phyloP scores from a whole-genome alignment of 2,113 vertebrate genomes.

The Halcyon senegalensis region DNA sequence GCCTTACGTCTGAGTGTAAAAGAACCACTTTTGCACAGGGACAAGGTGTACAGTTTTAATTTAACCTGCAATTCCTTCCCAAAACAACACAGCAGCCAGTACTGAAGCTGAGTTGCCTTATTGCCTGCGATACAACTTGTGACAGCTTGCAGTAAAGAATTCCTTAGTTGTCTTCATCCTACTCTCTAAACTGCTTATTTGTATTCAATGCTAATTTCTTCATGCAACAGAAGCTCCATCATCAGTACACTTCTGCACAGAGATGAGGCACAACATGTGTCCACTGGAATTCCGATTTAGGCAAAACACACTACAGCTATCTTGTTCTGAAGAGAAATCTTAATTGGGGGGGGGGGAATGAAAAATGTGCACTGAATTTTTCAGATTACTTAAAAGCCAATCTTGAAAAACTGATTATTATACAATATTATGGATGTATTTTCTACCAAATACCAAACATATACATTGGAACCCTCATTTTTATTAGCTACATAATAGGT shows the following conservation, averaged over 20 bases:
- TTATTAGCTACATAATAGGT: neutral
- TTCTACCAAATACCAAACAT: neutral
- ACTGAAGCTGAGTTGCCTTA: neutral
- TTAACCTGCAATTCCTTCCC: neutral
- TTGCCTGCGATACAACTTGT: neutral
- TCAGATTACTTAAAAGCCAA: neutral
- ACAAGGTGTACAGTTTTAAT: neutral
- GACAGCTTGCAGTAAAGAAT: neutral
- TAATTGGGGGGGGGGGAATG: fast-evolving
- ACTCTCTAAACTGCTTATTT: neutral
- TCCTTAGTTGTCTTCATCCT: neutral
- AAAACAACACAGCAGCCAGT: neutral
- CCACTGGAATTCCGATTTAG: neutral
- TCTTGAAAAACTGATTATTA: neutral
- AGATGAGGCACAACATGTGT: fast-evolving
- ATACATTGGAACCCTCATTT: neutral
- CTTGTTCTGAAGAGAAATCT: neutral
- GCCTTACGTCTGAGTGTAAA: neutral
- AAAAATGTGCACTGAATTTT: neutral
- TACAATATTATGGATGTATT: neutral
- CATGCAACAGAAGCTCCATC: neutral
- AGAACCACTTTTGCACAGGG: neutral
- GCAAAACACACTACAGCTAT: neutral
- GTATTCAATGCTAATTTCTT: neutral
- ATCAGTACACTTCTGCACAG: neutral